These are phyloP conservation scores for Molanna angustata DNA, from an alignment of 2,888 invertebrate genomes.

Conservation along the genomic window DNA sequence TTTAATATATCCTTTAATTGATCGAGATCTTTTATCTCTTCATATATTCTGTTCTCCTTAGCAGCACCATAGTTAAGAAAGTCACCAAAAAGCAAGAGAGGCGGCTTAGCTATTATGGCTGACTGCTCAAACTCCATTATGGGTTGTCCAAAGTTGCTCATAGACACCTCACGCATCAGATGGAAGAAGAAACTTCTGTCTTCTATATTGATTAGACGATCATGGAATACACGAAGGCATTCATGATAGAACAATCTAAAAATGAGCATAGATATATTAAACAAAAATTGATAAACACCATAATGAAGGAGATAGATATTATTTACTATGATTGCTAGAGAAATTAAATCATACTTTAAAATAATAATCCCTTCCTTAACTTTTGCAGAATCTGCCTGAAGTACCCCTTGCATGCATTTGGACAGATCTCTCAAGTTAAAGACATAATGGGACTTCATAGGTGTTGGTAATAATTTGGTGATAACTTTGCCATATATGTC, in stretches of 20 bases:
- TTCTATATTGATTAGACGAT: slow-evolving; percentile 76
- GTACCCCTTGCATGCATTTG: slow-evolving; percentile 85
- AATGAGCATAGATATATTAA: no score
- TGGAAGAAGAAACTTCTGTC: slow-evolving; percentile 80
- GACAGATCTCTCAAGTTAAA: slow-evolving; percentile 90
- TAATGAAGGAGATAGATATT: neutral
- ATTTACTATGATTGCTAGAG: neutral
- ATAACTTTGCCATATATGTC: slow-evolving; percentile 80
- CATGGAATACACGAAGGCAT: slow-evolving; percentile 87
- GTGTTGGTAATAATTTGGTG: slow-evolving; percentile 81
- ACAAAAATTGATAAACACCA: no score
- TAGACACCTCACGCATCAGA: slow-evolving; percentile 66
- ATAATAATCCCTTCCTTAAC: slow-evolving; percentile 67
- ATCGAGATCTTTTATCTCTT: slow-evolving; percentile 72
- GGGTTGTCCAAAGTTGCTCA: slow-evolving; percentile 59
- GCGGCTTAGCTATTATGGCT: slow-evolving; percentile 58
- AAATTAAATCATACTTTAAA: slow-evolving; percentile 60
- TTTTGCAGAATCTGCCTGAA: slow-evolving; percentile 74
- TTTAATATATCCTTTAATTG: slow-evolving; percentile 70
- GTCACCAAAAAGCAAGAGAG: slow-evolving; percentile 79
- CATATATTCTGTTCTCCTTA: slow-evolving; percentile 72
- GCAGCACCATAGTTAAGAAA: slow-evolving; percentile 75
- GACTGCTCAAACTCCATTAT: slow-evolving; percentile 61
- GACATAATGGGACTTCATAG: slow-evolving; percentile 88
- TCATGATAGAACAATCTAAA: slow-evolving; percentile 80